A percentile compares a stretch with the other conserved stretches of the same genome.
phyloP scores from a whole-genome alignment of 2,113 vertebrate species.

The Elephas maximus region DNA sequence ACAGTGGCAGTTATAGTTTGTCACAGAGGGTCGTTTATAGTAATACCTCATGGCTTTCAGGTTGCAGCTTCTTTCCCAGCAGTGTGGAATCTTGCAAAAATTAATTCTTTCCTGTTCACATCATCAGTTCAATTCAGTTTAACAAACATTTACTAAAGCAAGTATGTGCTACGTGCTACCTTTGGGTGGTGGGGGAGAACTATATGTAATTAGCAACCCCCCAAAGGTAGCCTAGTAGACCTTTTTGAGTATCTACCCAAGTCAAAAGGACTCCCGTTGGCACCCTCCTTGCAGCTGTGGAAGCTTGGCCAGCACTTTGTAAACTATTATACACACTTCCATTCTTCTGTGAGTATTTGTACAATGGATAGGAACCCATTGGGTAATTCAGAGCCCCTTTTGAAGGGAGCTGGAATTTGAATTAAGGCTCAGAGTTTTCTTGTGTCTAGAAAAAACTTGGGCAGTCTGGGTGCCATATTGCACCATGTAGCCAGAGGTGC shows the following conservation, averaged over 20 bases:
- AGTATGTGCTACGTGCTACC: too few relatives aligned
- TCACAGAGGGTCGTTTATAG: neutral
- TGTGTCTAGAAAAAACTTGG: neutral
- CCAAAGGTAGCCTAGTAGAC: fast-evolving
- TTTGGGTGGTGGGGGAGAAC: too few relatives aligned
- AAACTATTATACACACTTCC: neutral
- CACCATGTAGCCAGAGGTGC: neutral
- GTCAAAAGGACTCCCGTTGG: neutral
- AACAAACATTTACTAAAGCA: too few relatives aligned
- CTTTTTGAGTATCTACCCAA: fast-evolving
- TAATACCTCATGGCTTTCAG: neutral
- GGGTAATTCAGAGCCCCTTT: neutral
- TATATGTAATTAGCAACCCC: too few relatives aligned
- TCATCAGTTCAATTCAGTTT: too few relatives aligned
- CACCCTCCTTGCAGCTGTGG: neutral
- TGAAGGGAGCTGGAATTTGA: neutral
- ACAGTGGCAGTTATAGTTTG: neutral
- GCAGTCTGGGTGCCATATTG: neutral
- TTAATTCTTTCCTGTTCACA: neutral
- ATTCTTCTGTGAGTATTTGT: neutral
- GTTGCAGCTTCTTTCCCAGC: neutral
- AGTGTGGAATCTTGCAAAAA: neutral
- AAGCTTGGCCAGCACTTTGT: neutral
- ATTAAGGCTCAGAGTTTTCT: neutral
- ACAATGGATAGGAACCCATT: neutral